Conservation (phyloP, 2,888 invertebrate genomes). For the Leptinotarsa haldemani region DNA sequence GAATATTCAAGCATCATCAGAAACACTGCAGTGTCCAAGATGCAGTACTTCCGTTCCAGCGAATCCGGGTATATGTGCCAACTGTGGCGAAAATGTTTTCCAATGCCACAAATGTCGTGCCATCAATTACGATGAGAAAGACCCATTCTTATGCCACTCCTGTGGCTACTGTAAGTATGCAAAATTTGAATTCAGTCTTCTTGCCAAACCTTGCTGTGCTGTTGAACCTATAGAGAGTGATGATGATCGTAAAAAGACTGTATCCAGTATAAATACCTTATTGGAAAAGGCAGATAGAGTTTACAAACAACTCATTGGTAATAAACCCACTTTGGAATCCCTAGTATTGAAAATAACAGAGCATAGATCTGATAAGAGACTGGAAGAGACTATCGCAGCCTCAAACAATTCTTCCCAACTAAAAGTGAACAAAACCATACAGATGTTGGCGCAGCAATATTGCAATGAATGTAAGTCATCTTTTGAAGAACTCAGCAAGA, state of each 20-base stretch:
- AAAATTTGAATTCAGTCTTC: conserved; percentile 95
- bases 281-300: conserved; percentile 95
- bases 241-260: conserved; percentile 95
- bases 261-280: conserved; percentile 88
- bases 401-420: conserved; percentile 60
- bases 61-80: conserved; percentile 96
- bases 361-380: conserved; percentile 79
- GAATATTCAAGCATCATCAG: conserved; percentile 91
- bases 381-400: conserved; percentile 64
- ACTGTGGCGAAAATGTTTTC: conserved; percentile 98
- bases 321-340: conserved; percentile 90
- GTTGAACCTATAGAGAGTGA: conserved; percentile 98
- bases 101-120: conserved; percentile 99
- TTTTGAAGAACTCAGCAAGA: conserved; percentile 93
- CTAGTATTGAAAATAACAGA: conserved; percentile 89
- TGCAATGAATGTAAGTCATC: conserved; percentile 94
- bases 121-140: conserved; percentile 99
- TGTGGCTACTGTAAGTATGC: conserved; percentile 99
- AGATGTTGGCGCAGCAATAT: conserved; percentile 93
- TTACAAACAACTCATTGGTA: conserved; percentile 89
- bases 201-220: conserved; percentile 92
- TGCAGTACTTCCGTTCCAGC: conserved; percentile 97
- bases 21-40: conserved; percentile 73
- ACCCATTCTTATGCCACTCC: conserved; percentile 98
- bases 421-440: conserved; percentile 90